Percentiles rank a stretch among this genome's conserved stretches.
These are phyloP conservation scores for Prionchulus punctatus DNA, from an alignment of 2,888 invertebrate genomes.

Conservation along the genomic window DNA sequence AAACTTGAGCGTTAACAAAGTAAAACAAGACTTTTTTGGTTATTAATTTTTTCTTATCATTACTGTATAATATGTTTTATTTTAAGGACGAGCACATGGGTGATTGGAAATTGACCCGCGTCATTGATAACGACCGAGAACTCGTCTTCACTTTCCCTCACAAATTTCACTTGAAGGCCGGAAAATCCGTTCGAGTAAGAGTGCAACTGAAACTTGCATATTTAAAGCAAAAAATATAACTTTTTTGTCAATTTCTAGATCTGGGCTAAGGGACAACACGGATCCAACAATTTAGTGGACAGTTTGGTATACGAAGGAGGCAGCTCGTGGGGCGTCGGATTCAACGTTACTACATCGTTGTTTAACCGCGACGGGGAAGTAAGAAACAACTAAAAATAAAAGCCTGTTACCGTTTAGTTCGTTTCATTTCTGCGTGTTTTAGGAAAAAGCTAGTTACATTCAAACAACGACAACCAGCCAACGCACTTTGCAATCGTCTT, in stretches of 20 bases:
- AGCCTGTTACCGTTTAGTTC: background rate
- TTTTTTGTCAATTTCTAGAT: too few relatives aligned
- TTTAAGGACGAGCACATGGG: conserved; percentile 34
- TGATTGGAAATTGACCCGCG: conserved; percentile 35
- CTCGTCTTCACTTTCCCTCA: conserved; percentile 28
- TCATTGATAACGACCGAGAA: conserved; percentile 32
- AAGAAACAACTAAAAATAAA: background rate
- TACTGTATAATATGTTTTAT: background rate
- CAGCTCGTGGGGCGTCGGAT: conserved; percentile 28
- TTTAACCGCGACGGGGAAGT: conserved; percentile 32
- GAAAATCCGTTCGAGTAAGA: conserved; percentile 23
- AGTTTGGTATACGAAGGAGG: conserved; percentile 26
- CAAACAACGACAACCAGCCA: too few relatives aligned
- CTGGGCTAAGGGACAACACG: conserved; percentile 26
- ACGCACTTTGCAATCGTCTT: too few relatives aligned
- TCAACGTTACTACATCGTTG: conserved; percentile 28
- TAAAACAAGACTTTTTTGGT: too few relatives aligned
- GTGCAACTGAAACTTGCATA: too few relatives aligned
- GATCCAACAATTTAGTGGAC: conserved; percentile 26
- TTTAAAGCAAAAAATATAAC: too few relatives aligned
- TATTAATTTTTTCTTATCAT: background rate
- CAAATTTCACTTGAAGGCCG: conserved; percentile 26
- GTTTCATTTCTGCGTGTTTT: too few relatives aligned
- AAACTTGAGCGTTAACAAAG: conserved; percentile 36
- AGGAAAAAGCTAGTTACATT: too few relatives aligned